A percentile compares a stretch with the other conserved stretches of the same genome.
Evolutionary conservation across 2,797 vertebrate species (phyloP).

Genomic region (Delichon dasypus): DNA sequence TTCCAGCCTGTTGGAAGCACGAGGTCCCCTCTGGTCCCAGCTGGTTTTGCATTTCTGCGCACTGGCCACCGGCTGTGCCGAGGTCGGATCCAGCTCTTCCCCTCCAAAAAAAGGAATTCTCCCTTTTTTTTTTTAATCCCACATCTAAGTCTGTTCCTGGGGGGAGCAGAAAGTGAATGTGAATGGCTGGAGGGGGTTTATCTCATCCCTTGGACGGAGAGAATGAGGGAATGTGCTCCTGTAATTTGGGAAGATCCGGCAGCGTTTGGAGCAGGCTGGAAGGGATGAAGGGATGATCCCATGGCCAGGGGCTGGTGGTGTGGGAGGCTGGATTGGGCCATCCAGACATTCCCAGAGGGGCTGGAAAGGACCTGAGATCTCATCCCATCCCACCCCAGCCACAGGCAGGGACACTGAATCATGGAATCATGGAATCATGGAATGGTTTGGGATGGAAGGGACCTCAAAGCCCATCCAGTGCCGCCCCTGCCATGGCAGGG

Average conservation of each 20-base stretch:
- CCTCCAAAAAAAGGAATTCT: not conserved
- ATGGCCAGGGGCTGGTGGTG: not conserved
- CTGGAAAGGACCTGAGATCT: not conserved
- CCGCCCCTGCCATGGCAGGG: not conserved
- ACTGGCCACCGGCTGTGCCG: accelerated
- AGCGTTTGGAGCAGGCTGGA: not conserved
- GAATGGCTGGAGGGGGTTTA: not conserved
- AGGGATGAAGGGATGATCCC: not conserved
- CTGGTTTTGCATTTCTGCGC: not conserved
- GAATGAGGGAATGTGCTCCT: not conserved
- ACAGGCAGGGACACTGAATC: not conserved
- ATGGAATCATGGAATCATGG: not conserved
- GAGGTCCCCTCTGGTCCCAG: not conserved
- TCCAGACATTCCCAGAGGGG: not conserved
- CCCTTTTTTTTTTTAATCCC: not conserved
- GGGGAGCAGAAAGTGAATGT: not conserved
- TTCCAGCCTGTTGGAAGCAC: not conserved
- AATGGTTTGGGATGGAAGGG: not conserved
- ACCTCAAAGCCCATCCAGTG: not conserved
- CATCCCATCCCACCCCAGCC: not conserved
- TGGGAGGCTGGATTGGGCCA: not conserved
- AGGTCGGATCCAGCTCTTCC: not conserved
- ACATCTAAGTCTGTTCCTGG: not conserved
- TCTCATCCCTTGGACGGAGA: accelerated
- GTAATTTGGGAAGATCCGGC: not conserved